Evolutionary conservation across 2,797 vertebrate genomes (phyloP).

Genomic region (Sebastes kiyomatsui): DNA sequence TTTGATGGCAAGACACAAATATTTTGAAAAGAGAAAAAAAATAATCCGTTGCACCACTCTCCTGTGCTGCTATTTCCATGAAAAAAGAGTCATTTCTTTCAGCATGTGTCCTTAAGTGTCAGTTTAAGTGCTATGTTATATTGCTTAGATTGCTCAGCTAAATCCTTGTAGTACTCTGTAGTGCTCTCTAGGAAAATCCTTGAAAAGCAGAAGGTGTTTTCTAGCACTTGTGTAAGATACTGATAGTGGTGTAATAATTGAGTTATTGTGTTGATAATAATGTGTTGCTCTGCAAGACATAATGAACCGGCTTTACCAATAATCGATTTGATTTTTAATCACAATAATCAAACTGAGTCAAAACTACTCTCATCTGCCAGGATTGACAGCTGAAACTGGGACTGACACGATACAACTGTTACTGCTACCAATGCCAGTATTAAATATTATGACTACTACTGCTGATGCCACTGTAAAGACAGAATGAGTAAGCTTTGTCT

Average conservation of each 20-base stretch:
- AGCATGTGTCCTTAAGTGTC: background rate
- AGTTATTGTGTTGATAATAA: background rate
- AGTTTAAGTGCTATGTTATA: background rate
- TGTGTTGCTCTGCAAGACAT: background rate
- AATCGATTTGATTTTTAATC: background rate
- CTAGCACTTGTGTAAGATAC: background rate
- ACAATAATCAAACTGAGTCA: background rate
- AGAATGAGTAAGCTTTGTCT: background rate
- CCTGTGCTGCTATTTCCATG: background rate
- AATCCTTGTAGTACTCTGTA: background rate
- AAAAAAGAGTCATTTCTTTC: background rate
- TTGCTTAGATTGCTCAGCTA: background rate
- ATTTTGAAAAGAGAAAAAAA: conserved; percentile 21
- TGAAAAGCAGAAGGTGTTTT: background rate
- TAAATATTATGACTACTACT: background rate
- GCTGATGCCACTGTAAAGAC: background rate
- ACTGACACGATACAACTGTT: background rate
- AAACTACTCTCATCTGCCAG: background rate
- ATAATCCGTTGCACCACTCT: background rate
- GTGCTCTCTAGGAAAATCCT: background rate
- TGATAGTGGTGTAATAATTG: background rate
- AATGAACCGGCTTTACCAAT: background rate
- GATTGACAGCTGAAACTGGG: background rate
- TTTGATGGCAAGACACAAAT: conserved; percentile 58
- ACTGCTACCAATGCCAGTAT: background rate